Conservation (phyloP, 1,140 invertebrate genomes). For the Dinothrombium tinctorium region DNA sequence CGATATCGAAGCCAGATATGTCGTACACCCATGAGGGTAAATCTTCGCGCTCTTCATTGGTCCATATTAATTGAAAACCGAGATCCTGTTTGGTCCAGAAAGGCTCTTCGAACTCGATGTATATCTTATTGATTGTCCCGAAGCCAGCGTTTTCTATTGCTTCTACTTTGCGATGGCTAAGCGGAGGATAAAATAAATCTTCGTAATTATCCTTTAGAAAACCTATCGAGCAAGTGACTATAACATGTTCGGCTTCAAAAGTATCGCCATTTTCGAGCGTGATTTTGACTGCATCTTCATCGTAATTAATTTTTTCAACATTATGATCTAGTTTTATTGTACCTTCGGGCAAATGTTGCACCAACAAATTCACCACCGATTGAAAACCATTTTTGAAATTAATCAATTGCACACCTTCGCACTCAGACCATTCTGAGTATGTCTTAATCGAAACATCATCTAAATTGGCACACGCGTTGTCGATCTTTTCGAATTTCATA, state of each 20-base stretch:
- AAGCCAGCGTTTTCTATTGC: slow-evolving; percentile 33
- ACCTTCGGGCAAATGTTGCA: slow-evolving; percentile 14
- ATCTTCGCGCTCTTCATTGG: slow-evolving; percentile 27
- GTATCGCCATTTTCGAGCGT: neutral
- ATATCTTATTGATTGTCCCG: slow-evolving; percentile 44
- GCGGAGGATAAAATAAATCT: slow-evolving; percentile 27
- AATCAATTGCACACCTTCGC: slow-evolving; percentile 29
- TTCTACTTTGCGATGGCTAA: slow-evolving; percentile 25
- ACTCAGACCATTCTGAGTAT: slow-evolving; percentile 27
- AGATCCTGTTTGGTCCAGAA: slow-evolving; percentile 26
- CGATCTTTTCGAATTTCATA: slow-evolving; percentile 33
- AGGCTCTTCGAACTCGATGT: slow-evolving; percentile 35
- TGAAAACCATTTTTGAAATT: slow-evolving; percentile 32
- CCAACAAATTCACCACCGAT: slow-evolving; percentile 26
- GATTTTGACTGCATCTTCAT: neutral
- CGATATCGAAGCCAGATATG: slow-evolving; percentile 37
- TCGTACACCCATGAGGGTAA: slow-evolving; percentile 30
- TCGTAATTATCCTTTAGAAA: slow-evolving; percentile 30
- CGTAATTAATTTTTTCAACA: slow-evolving; percentile 18
- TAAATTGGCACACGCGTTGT: slow-evolving; percentile 33
- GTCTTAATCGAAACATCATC: slow-evolving; percentile 24
- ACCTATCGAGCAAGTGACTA: slow-evolving; percentile 40
- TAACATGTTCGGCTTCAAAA: slow-evolving; percentile 26
- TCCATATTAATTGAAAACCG: slow-evolving; percentile 30
- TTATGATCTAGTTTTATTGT: slow-evolving; percentile 24